Evolutionary conservation across 2,113 vertebrate genomes (phyloP).

Genomic region (Lamprologus callipterus): DNA sequence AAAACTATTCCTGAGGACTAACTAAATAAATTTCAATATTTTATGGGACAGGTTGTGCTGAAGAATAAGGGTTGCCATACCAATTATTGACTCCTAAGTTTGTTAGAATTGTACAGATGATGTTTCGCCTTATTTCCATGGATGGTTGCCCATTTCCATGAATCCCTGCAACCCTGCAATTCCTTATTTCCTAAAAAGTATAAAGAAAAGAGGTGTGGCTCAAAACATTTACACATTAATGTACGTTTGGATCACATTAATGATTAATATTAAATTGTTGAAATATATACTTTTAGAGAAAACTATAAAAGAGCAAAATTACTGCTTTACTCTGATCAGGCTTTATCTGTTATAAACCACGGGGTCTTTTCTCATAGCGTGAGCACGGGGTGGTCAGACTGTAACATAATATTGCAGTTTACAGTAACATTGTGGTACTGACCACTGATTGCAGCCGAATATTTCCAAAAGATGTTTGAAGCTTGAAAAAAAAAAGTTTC

Average conservation of each 20-base stretch:
- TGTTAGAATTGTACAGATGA: not conserved
- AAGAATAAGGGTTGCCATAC: not conserved
- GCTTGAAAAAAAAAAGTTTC: not conserved
- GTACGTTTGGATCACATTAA: not conserved
- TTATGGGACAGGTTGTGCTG: not conserved
- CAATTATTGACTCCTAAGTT: not conserved
- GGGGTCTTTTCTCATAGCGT: not conserved
- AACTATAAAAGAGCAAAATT: not conserved
- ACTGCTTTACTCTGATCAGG: not conserved
- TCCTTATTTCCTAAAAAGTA: not conserved
- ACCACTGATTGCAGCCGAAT: conserved; percentile 8
- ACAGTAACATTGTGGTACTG: conserved; percentile 1
- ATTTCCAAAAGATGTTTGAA: conserved; percentile 21
- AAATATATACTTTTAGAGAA: not conserved
- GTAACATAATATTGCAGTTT: conserved; percentile 37
- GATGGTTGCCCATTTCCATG: not conserved
- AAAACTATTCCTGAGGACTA: not conserved
- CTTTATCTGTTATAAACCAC: not conserved
- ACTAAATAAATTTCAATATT: not conserved
- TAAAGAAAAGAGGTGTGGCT: not conserved
- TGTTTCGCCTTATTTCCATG: not conserved
- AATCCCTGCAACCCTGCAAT: not conserved
- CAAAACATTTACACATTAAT: not conserved
- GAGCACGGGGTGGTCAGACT: not conserved
- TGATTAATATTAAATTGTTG: not conserved